These are phyloP conservation scores for Thereva nobilitata DNA, from an alignment of 2,888 invertebrate species.

Conservation along the genomic window DNA sequence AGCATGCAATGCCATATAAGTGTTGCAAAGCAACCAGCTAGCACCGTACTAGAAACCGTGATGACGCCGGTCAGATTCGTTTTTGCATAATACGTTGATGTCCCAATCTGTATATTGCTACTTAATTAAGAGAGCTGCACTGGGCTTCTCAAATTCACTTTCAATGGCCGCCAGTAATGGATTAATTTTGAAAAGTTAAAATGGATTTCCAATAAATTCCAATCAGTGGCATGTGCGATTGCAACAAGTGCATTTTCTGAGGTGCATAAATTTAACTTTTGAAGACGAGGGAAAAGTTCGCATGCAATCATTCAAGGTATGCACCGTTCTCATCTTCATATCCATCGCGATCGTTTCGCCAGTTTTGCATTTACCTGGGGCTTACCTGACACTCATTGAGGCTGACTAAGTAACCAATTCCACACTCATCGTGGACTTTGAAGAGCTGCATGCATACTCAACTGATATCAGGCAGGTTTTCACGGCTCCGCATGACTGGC, in stretches of 20 bases:
- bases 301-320: slow-evolving; percentile 20
- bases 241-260: slow-evolving; percentile 4
- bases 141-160: neutral
- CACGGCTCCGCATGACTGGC: slow-evolving; percentile 36
- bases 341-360: slow-evolving; percentile 2
- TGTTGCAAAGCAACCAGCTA: neutral
- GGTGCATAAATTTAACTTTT: slow-evolving; percentile 9
- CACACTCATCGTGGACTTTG: slow-evolving; percentile 1
- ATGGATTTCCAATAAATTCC: slow-evolving; percentile 5
- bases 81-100: neutral
- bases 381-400: neutral
- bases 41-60: neutral
- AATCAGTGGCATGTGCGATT: neutral
- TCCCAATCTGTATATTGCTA: neutral
- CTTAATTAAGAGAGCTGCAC: slow-evolving; percentile 7
- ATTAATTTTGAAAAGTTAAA: neutral
- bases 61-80: neutral
- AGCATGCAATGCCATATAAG: neutral
- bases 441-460: slow-evolving; percentile 6
- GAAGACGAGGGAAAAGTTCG: slow-evolving; percentile 5
- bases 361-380: neutral
- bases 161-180: neutral
- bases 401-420: neutral
- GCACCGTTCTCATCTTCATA: slow-evolving; percentile 1
- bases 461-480: neutral